phyloP scores from a whole-genome alignment of 1,140 invertebrate species.

The Drosophila serrata region DNA sequence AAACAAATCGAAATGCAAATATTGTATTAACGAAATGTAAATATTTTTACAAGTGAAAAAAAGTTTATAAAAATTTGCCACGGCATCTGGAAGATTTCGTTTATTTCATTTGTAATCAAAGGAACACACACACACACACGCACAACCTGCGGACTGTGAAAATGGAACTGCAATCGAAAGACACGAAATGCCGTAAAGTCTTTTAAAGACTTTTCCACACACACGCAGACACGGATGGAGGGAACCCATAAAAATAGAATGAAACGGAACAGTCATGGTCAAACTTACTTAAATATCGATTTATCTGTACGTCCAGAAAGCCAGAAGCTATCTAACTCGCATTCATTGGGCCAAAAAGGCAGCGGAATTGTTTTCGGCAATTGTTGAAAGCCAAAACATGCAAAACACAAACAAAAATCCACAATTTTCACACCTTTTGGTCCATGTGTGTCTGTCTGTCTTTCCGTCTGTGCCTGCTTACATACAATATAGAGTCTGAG shows the following conservation, averaged over 20 bases:
- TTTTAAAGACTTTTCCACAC: constrained; percentile 57
- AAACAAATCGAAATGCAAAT: constrained; percentile 57
- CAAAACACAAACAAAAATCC: constrained; percentile 66
- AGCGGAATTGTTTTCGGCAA: constrained; percentile 66
- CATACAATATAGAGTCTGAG: constrained; percentile 26
- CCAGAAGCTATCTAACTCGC: constrained; percentile 46
- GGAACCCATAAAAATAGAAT: constrained; percentile 55
- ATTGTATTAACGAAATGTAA: constrained; percentile 74
- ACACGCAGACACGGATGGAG: constrained; percentile 13
- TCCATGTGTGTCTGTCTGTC: constrained; percentile 26
- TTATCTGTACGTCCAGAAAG: constrained; percentile 44
- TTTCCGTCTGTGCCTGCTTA: constrained; percentile 29
- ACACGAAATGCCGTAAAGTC: constrained; percentile 55
- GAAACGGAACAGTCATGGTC: constrained; percentile 68
- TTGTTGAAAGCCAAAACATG: constrained; percentile 65
- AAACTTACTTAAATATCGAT: constrained; percentile 78
- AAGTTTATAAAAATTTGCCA: constrained; percentile 77
- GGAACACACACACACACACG: constrained; percentile 53
- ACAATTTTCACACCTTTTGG: constrained; percentile 70
- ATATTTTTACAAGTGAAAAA: constrained; percentile 79
- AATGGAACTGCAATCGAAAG: constrained; percentile 47
- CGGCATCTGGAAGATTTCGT: constrained; percentile 79
- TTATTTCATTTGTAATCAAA: constrained; percentile 83
- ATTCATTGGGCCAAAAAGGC: constrained; percentile 29
- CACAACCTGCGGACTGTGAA: constrained; percentile 40